Evolutionary conservation across 2,113 vertebrate species (phyloP), one percentile per base, ranked within the genome.

Genomic region (Podiceps cristatus): DNA sequence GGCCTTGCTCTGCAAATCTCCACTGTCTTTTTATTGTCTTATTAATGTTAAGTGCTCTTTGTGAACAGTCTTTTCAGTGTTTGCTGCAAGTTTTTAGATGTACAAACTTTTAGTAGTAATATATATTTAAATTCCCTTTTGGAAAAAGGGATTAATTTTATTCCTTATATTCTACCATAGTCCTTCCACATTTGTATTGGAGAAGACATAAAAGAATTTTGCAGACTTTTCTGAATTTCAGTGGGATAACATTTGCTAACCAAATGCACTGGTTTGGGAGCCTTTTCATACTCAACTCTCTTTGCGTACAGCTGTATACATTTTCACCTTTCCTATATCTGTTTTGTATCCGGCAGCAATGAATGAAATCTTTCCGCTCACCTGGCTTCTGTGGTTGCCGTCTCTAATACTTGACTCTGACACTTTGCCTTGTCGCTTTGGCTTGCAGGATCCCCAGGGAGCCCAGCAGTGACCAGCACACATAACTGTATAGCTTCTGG

Each of bases 401-500:
- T 53, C 74, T 75, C 9, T 44, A 47, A 55, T 55, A 25, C 53
- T 60, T n/a, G 24, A 7, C 64, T 42, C 53, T 35, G 78, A 55
- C 17, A 5, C 53, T 85, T 31, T 20, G 42, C 64, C 66, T 29
- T 35, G 11, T 56, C 60, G 29, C 49, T 75, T 19, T 42, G 64
- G 33, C 78, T 76, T 19, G 10, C 7, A 40, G 79, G 15, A 37
- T 52, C 64, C 58, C 42, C 60, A 31, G 58, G 40, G 33, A 73
- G 44, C 67, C 76, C 50, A 55, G 47, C 56, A 71, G 77, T 15
- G 60, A 71, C 60, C 76, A 52, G 52, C 40, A 68, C 28, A 17
- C 4, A 0, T 0, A 37, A 28, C 37, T 40, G 4, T 16, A 3
- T 3, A 44, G 22, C 35, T 24, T 24, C 40, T 81, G 53, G 55